Evolutionary conservation across 2,797 vertebrate species (phyloP).

Genomic region (Furcifer pardalis): DNA sequence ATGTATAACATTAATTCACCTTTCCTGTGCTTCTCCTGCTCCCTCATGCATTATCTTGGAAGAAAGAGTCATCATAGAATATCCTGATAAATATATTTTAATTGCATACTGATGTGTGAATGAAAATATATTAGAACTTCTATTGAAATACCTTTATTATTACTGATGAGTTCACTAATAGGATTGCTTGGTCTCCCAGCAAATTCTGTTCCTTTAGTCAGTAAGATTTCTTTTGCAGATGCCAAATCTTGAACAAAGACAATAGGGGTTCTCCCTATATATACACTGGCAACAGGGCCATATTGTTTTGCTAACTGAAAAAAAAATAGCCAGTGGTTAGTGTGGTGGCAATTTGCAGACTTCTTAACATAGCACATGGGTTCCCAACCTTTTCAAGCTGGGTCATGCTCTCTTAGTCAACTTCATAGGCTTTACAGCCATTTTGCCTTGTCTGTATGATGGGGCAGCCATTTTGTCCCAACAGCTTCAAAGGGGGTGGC

Average conservation of each 20-base stretch:
- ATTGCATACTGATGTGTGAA: too few relatives aligned
- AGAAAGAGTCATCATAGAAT: neutral
- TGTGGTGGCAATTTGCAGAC: neutral
- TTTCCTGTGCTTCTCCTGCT: neutral
- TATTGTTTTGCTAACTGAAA: slow-evolving; percentile 1
- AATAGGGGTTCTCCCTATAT: neutral
- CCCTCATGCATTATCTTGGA: neutral
- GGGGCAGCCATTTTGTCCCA: too few relatives aligned
- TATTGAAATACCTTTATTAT: neutral
- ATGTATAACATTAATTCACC: too few relatives aligned
- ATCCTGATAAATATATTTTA: too few relatives aligned
- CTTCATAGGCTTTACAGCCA: too few relatives aligned
- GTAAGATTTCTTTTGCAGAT: neutral
- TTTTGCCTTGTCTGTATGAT: too few relatives aligned
- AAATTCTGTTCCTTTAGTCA: slow-evolving; percentile 5
- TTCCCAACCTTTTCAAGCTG: too few relatives aligned
- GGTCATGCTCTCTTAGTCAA: too few relatives aligned
- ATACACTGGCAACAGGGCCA: neutral
- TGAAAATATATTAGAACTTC: too few relatives aligned
- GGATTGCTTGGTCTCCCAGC: neutral
- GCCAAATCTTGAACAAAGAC: neutral
- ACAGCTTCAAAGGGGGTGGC: too few relatives aligned
- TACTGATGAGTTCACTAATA: neutral
- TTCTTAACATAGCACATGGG: too few relatives aligned
- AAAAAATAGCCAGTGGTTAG: neutral